Percentiles rank a stretch among this genome's conserved stretches.
Conservation (phyloP, 1,140 invertebrate genomes). For the Teleopsis dalmanni region DNA sequence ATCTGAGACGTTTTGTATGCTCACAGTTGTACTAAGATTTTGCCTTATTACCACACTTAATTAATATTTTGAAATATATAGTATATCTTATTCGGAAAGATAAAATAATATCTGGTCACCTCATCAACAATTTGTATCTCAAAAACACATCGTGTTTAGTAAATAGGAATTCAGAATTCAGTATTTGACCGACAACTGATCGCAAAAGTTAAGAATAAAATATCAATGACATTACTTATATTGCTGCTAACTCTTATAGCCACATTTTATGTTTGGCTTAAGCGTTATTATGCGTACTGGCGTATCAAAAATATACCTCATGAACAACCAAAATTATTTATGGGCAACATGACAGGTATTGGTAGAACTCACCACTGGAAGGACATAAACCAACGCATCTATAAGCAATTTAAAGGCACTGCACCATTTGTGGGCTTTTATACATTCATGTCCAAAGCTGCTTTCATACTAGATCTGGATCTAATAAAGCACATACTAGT, state of each 20-base stretch:
- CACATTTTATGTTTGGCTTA: conserved; percentile 16
- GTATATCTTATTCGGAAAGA: too few species aligned
- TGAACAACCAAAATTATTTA: conserved; percentile 14
- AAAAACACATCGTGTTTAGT: too few species aligned
- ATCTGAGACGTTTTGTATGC: too few species aligned
- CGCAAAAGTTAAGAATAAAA: too few species aligned
- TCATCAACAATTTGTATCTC: too few species aligned
- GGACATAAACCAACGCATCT: conserved; percentile 27
- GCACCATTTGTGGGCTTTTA: conserved; percentile 25
- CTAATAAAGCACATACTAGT: conserved; percentile 49
- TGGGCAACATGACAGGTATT: conserved; percentile 32
- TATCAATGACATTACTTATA: too few species aligned
- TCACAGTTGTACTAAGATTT: too few species aligned
- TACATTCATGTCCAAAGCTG: conserved; percentile 22
- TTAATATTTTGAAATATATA: too few species aligned
- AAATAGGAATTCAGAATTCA: too few species aligned
- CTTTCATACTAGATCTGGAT: conserved; percentile 31
- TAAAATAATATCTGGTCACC: too few species aligned
- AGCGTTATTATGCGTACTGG: conserved; percentile 43
- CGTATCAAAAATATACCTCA: conserved; percentile 36
- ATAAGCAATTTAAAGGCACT: conserved; percentile 15
- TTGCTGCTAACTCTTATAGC: not conserved
- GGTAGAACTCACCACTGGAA: conserved; percentile 21
- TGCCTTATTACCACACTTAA: too few species aligned
- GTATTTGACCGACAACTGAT: too few species aligned